Evolutionary conservation across 2,888 invertebrate species (phyloP).

Genomic region (Apodemia zela): DNA sequence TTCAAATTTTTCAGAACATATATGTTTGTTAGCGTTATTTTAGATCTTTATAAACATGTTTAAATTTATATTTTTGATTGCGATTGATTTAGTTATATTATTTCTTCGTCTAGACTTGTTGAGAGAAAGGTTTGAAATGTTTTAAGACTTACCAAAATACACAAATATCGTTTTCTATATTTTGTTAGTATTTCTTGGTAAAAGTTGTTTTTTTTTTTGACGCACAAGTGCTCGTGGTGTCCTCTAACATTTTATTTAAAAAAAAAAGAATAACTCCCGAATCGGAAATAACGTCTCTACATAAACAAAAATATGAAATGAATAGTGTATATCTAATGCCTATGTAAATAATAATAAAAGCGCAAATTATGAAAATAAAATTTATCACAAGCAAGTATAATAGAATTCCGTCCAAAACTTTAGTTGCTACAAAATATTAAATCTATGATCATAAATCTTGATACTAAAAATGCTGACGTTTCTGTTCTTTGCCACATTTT

Average conservation of each 20-base stretch:
- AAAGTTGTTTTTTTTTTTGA: neutral
- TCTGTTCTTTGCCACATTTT: neutral
- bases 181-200: too few relatives aligned
- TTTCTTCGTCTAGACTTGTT: too few relatives aligned
- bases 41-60: too few relatives aligned
- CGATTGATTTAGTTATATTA: too few relatives aligned
- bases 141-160: too few relatives aligned
- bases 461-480: neutral
- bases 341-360: constrained; percentile 27
- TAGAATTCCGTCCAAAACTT: constrained; percentile 64
- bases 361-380: neutral
- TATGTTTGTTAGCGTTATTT: too few relatives aligned
- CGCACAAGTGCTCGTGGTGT: neutral
- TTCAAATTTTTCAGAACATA: too few relatives aligned
- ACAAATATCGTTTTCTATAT: too few relatives aligned
- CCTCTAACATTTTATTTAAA: neutral
- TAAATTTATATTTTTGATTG: too few relatives aligned
- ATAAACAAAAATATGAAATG: neutral
- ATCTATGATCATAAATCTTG: constrained; percentile 23
- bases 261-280: neutral
- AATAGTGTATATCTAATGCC: constrained; percentile 7
- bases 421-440: constrained; percentile 44
- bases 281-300: neutral
- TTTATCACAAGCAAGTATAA: constrained; percentile 30
- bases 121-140: too few relatives aligned